These are phyloP conservation scores for Syngnathus acus DNA, from an alignment of 2,797 vertebrate species.

Conservation along the genomic window DNA sequence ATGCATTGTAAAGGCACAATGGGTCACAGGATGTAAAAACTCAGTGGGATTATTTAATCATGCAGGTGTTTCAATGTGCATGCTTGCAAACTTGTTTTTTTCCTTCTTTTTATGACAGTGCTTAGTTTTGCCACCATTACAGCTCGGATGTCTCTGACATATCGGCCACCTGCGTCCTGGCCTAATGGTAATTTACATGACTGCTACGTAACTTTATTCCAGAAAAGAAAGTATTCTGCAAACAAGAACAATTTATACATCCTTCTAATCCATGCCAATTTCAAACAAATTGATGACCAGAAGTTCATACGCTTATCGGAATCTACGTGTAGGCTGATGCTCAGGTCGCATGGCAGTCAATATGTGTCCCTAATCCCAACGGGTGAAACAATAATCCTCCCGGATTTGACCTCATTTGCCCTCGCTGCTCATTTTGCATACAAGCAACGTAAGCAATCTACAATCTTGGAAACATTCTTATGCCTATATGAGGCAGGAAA, in stretches of 20 bases:
- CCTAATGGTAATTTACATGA: not conserved
- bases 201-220: not conserved
- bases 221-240: not conserved
- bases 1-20: not conserved
- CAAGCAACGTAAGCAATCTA: conserved; percentile 1
- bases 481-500: too few relatives aligned
- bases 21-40: conserved; percentile 36
- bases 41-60: conserved; percentile 35
- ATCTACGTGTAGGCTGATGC: not conserved
- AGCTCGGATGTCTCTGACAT: not conserved
- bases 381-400: conserved; percentile 40
- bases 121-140: conserved; percentile 1
- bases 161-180: conserved; percentile 2
- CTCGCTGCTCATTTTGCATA: conserved; percentile 12
- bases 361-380: conserved; percentile 39
- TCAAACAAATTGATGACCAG: not conserved
- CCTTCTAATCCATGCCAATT: too few relatives aligned
- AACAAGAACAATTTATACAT: not conserved
- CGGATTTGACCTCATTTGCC: conserved; percentile 35
- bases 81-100: conserved; percentile 32
- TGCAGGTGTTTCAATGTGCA: conserved; percentile 35
- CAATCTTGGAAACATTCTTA: not conserved
- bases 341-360: conserved; percentile 23
- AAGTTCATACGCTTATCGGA: not conserved
- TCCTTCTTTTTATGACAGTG: conserved; percentile 19